Percentiles rank a stretch among this genome's conserved stretches.
phyloP scores from a whole-genome alignment of 2,797 vertebrate species.

The Poecilia wingei region DNA sequence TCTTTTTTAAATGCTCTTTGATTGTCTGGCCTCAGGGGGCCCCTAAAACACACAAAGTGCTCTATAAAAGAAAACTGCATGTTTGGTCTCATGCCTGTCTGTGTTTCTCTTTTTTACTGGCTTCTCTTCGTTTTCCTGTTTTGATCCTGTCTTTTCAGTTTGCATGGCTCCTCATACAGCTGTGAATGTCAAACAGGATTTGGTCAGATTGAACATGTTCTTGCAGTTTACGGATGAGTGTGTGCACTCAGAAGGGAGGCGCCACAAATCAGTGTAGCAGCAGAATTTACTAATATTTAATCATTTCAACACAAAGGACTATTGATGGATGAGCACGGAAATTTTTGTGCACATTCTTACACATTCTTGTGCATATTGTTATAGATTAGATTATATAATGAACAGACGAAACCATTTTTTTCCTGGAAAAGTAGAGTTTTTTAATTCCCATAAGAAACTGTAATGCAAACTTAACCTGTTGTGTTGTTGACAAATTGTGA shows the following conservation, averaged over 20 bases:
- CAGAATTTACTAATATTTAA: not conserved
- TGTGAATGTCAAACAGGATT: not conserved
- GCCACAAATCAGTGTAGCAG: not conserved
- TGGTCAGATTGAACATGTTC: not conserved
- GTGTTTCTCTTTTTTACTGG: slow-evolving; percentile 16
- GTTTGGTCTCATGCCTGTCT: slow-evolving; percentile 61
- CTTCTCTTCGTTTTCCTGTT: slow-evolving; percentile 13
- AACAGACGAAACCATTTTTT: not conserved
- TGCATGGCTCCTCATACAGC: not conserved
- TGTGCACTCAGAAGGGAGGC: not conserved
- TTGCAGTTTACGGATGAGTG: not conserved
- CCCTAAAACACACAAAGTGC: slow-evolving; percentile 55
- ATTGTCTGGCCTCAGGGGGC: slow-evolving; percentile 66
- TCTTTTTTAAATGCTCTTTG: slow-evolving; percentile 75
- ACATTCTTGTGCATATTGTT: not conserved
- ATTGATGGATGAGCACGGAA: not conserved
- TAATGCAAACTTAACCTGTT: not conserved
- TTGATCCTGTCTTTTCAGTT: slow-evolving; percentile 21
- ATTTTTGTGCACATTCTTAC: not conserved
- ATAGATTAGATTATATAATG: not conserved
- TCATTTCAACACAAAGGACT: not conserved
- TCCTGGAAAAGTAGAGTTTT: not conserved
- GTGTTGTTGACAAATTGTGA: not conserved
- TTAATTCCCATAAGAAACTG: not conserved
- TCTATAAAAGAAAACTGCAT: slow-evolving; percentile 52